These are phyloP conservation scores for Bellardia pandia DNA, from an alignment of 2,888 invertebrate genomes.

Conservation along the genomic window DNA sequence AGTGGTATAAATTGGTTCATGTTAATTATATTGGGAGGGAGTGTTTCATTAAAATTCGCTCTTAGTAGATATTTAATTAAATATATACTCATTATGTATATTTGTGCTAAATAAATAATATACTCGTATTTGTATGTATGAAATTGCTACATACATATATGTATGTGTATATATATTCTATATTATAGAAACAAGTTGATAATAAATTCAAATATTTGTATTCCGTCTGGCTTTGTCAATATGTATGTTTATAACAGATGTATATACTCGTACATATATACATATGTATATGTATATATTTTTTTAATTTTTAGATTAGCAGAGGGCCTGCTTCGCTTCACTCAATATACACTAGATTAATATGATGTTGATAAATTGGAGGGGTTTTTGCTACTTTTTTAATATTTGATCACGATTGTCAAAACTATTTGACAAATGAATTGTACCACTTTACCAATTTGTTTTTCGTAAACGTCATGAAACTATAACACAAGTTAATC, in stretches of 20 bases:
- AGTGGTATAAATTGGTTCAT: neutral
- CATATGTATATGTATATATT: neutral
- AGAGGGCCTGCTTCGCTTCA: neutral
- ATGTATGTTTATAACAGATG: neutral
- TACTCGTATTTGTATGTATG: too few relatives aligned
- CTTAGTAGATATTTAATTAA: neutral
- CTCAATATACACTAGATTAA: neutral
- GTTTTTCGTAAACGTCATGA: too few relatives aligned
- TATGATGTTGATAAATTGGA: too few relatives aligned
- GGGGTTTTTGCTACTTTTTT: too few relatives aligned
- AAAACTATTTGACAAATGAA: too few relatives aligned
- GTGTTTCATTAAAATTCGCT: slow-evolving; percentile 32
- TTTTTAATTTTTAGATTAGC: neutral
- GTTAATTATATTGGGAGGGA: neutral
- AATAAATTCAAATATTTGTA: neutral
- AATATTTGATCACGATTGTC: too few relatives aligned
- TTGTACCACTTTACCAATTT: too few relatives aligned
- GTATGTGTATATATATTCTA: neutral
- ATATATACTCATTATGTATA: neutral
- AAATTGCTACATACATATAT: neutral
- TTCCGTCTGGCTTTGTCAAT: neutral
- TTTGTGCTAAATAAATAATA: neutral
- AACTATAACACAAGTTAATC: too few relatives aligned
- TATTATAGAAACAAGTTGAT: neutral
- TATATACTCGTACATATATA: neutral